Evolutionary conservation across 1,140 invertebrate species (phyloP).

Genomic region (Drosophila pectinifera): DNA sequence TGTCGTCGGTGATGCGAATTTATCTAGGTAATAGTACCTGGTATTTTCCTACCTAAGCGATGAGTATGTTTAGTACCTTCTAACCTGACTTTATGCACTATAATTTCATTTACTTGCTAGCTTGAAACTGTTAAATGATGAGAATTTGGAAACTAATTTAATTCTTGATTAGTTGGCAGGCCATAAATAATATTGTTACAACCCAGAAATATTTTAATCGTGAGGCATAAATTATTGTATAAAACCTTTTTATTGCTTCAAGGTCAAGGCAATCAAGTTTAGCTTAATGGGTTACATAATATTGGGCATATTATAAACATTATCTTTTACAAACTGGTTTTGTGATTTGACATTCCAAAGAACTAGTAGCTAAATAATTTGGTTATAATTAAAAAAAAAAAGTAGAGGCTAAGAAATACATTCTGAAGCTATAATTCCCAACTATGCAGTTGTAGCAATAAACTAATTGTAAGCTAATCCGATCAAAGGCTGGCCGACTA

Average conservation of each 20-base stretch:
- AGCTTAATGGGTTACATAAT: not conserved
- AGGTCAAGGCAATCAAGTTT: conserved; percentile 3
- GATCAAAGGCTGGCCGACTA: too few species aligned
- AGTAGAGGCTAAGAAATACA: not conserved
- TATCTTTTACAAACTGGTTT: not conserved
- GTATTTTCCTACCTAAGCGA: too few species aligned
- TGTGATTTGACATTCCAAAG: not conserved
- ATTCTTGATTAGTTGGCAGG: not conserved
- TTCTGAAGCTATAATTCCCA: not conserved
- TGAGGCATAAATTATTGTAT: not conserved
- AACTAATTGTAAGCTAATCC: too few species aligned
- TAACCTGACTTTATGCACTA: too few species aligned
- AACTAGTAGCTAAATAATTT: not conserved
- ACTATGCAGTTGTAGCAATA: not conserved
- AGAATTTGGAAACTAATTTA: not conserved
- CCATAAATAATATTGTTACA: not conserved
- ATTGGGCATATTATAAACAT: not conserved
- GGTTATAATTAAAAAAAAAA: not conserved
- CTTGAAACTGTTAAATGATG: not conserved
- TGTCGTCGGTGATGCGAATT: conserved; percentile 24
- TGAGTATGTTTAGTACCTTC: too few species aligned
- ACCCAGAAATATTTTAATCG: not conserved
- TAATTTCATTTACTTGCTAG: too few species aligned
- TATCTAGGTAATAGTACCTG: conserved; percentile 3
- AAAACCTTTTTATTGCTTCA: not conserved